phyloP scores from a whole-genome alignment of 2,113 vertebrate genomes.

The Axis porcinus region DNA sequence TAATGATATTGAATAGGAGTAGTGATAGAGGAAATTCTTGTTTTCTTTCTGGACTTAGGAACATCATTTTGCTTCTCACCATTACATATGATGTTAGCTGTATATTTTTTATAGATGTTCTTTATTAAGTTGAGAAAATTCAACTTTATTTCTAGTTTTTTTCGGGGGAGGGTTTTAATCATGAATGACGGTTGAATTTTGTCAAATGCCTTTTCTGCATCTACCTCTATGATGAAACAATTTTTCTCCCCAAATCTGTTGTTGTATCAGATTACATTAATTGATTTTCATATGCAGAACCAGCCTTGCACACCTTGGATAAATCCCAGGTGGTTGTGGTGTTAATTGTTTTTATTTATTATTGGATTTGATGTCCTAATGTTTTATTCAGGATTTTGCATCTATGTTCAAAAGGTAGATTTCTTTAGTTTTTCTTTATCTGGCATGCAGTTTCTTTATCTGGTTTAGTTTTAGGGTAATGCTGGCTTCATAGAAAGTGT shows the following conservation, averaged over 20 bases:
- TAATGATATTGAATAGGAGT: neutral
- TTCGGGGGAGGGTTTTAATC: neutral
- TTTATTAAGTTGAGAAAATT: neutral
- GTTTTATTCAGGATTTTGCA: neutral
- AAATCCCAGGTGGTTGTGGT: neutral
- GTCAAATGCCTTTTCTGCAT: neutral
- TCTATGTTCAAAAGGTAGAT: neutral
- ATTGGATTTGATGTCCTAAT: neutral
- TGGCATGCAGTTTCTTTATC: neutral
- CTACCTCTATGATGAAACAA: neutral
- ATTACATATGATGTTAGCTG: neutral
- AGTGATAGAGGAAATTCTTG: neutral
- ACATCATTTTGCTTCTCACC: neutral
- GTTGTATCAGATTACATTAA: neutral
- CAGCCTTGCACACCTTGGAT: neutral
- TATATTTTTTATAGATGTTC: neutral
- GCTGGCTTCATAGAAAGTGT: neutral
- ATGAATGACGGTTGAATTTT: neutral
- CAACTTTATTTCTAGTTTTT: neutral
- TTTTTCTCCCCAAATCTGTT: neutral
- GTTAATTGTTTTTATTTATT: neutral
- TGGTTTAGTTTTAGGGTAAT: neutral
- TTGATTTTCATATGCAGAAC: neutral
- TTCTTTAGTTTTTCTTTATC: neutral
- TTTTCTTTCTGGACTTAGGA: neutral